Conservation (phyloP, 2,888 invertebrate species). For the Hypolimnas misippus region DNA sequence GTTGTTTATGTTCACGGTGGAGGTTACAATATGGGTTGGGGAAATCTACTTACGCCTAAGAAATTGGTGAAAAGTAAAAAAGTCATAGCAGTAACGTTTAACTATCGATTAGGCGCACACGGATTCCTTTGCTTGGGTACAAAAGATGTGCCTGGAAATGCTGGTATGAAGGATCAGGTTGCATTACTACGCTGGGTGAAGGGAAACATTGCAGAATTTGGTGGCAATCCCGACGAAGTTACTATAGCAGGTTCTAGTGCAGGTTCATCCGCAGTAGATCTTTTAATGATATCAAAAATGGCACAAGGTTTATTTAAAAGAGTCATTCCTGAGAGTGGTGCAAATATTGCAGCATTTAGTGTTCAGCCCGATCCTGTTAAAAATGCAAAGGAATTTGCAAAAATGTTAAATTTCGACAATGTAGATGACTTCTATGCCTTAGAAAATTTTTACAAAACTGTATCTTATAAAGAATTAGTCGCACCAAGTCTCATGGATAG, state of each 20-base stretch:
- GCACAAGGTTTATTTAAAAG: constrained; percentile 45
- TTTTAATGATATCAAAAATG: constrained; percentile 48
- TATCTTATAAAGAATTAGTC: constrained; percentile 49
- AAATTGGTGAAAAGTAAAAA: constrained; percentile 51
- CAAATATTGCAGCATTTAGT: constrained; percentile 41
- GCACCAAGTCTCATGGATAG: constrained; percentile 40
- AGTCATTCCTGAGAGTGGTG: constrained; percentile 48
- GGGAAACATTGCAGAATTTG: constrained; percentile 50
- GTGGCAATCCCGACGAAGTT: constrained; percentile 52
- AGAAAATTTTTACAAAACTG: constrained; percentile 56
- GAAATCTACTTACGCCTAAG: constrained; percentile 48
- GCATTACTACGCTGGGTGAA: constrained; percentile 52
- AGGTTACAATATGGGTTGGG: constrained; percentile 60
- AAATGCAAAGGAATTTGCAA: constrained; percentile 47
- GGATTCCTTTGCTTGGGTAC: constrained; percentile 50
- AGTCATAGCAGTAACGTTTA: constrained; percentile 56
- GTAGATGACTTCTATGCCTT: constrained; percentile 51
- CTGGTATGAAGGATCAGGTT: constrained; percentile 54
- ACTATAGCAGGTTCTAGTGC: constrained; percentile 54
- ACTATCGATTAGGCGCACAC: constrained; percentile 56
- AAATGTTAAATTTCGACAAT: constrained; percentile 46
- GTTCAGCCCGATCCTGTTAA: constrained; percentile 48
- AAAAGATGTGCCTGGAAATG: constrained; percentile 50
- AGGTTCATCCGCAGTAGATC: constrained; percentile 48
- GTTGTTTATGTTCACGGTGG: constrained; percentile 72